These are phyloP conservation scores for Apus apus DNA, from an alignment of 2,113 vertebrate genomes.

Conservation along the genomic window DNA sequence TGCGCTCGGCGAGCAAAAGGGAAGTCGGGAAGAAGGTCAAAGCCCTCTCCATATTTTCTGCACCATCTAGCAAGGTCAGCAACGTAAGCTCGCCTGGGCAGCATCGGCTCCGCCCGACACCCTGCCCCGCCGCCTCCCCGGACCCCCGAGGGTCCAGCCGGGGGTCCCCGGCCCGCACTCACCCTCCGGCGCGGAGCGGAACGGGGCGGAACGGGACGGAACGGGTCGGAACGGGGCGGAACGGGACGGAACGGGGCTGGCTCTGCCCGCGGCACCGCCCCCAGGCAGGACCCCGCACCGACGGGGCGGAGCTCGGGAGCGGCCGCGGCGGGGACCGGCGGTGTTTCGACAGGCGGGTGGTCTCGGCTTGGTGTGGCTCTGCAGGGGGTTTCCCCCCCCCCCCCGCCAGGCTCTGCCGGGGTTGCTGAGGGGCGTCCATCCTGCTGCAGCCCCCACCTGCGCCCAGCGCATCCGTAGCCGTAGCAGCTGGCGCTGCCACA, in stretches of 20 bases:
- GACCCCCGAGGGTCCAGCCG: too few species aligned
- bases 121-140: not conserved
- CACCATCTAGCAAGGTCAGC: not conserved
- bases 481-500: not conserved
- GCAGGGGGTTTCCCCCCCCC: accelerated
- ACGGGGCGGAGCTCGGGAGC: too few species aligned
- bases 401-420: accelerated
- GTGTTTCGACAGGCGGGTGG: too few species aligned
- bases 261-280: not conserved
- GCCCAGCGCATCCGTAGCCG: not conserved
- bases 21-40: not conserved
- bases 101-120: not conserved
- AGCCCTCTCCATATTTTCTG: accelerated
- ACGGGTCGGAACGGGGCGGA: not conserved
- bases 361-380: accelerated
- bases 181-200: not conserved
- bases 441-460: accelerated
- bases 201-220: accelerated
- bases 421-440: too few species aligned
- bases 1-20: not conserved
- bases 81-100: accelerated
- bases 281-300: not conserved
- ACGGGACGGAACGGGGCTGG: accelerated
- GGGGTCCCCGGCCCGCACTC: not conserved
- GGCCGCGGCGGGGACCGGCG: too few species aligned